Evolutionary conservation across 2,888 invertebrate genomes (phyloP).

Genomic region (Drosophila kambysellisi): DNA sequence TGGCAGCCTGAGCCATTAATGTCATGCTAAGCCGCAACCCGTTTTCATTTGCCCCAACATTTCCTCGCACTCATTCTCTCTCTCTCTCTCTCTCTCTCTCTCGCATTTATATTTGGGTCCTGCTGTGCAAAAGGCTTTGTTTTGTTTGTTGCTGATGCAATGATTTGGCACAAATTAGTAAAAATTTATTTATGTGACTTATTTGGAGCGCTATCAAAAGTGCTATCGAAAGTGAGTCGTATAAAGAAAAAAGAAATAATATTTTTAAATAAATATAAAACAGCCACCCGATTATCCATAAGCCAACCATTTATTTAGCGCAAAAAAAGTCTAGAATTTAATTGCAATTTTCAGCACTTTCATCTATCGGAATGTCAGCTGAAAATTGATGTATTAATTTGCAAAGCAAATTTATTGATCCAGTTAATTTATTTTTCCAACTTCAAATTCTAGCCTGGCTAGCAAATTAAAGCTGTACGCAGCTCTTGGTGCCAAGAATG

Average conservation of each 20-base stretch:
- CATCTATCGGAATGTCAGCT: constrained; percentile 24
- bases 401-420: not conserved
- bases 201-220: constrained; percentile 57
- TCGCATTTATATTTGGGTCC: not conserved
- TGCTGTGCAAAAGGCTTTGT: constrained; percentile 24
- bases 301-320: not conserved
- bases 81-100: not conserved
- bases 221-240: not conserved
- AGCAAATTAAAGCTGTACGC: not conserved
- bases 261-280: not conserved
- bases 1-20: constrained; percentile 44
- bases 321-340: not conserved
- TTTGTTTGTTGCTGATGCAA: constrained; percentile 29
- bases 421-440: not conserved
- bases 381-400: constrained; percentile 34
- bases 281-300: not conserved
- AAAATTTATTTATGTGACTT: constrained; percentile 72
- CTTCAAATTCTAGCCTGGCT: constrained; percentile 7
- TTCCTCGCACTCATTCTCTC: not conserved
- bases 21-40: constrained; percentile 54
- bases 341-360: constrained; percentile 23
- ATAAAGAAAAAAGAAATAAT: not conserved
- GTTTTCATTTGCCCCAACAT: constrained; percentile 38
- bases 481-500: not conserved
- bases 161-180: constrained; percentile 71